These are phyloP conservation scores for Babyrousa celebensis DNA, from an alignment of 2,797 vertebrate species.

Conservation along the genomic window DNA sequence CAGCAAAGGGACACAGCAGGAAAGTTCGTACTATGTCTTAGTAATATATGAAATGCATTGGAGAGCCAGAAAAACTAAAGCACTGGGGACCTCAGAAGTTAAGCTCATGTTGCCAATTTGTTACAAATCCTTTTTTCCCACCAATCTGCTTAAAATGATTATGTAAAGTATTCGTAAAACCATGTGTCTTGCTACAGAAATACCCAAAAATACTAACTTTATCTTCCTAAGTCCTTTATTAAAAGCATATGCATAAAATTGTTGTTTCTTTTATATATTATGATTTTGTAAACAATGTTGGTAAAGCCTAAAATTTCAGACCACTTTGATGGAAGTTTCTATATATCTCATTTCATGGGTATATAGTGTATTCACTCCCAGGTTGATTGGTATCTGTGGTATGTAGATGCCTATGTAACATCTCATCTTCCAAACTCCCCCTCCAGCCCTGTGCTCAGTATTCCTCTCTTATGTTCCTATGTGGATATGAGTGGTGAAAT, in stretches of 20 bases:
- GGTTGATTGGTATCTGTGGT: conserved; percentile 17
- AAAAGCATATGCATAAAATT: conserved; percentile 73
- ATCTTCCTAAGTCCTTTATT: conserved; percentile 77
- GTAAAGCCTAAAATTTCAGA: conserved; percentile 55
- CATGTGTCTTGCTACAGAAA: conserved; percentile 72
- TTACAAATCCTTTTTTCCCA: conserved; percentile 54
- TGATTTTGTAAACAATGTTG: conserved; percentile 65
- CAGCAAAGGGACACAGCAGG: conserved; percentile 51
- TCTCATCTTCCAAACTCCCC: conserved; percentile 28
- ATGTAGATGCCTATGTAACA: conserved; percentile 5
- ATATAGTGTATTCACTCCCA: background rate
- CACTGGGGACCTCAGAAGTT: conserved; percentile 67
- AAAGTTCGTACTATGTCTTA: background rate
- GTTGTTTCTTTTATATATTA: conserved; percentile 63
- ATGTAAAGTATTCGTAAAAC: conserved; percentile 76
- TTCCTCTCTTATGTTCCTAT: conserved; percentile 44
- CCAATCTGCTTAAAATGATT: conserved; percentile 74
- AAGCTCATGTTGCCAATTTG: conserved; percentile 82
- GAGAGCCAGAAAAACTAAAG: conserved; percentile 76
- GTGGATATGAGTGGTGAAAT: conserved; percentile 49
- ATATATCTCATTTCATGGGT: conserved; percentile 48
- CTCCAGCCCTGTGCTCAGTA: background rate
- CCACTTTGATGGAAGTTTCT: conserved; percentile 36
- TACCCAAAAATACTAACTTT: conserved; percentile 74
- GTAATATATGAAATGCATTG: conserved; percentile 16